A percentile compares a stretch with the other conserved stretches of the same genome.
phyloP scores from a whole-genome alignment of 2,113 vertebrate species.

The Entelurus aequoreus region DNA sequence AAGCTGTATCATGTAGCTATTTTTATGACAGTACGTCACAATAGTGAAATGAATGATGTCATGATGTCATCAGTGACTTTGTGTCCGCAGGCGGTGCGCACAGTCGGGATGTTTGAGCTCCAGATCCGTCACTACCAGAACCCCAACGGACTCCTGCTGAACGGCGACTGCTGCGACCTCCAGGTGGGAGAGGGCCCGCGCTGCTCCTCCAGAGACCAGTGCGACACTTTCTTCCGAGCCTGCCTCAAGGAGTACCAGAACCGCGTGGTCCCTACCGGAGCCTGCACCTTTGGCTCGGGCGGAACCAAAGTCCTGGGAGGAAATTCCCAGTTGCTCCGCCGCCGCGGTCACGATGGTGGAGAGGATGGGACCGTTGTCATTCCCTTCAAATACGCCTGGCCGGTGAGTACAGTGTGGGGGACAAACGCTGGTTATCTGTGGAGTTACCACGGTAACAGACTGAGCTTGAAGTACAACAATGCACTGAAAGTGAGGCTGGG shows the following conservation, averaged over 20 bases:
- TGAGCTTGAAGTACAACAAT: slow-evolving; percentile 53
- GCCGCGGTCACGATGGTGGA: slow-evolving; percentile 45
- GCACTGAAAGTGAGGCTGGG: slow-evolving; percentile 43
- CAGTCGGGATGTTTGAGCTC: slow-evolving; percentile 74
- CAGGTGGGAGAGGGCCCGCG: slow-evolving; percentile 49
- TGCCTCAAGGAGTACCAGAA: slow-evolving; percentile 81
- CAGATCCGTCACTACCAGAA: slow-evolving; percentile 74
- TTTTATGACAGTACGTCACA: no score
- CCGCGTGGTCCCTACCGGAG: slow-evolving; percentile 60
- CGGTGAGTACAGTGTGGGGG: slow-evolving; percentile 65
- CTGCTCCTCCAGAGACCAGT: slow-evolving; percentile 65
- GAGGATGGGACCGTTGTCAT: slow-evolving; percentile 61
- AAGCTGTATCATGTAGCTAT: no score
- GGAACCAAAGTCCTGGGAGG: slow-evolving; percentile 70
- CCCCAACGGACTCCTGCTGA: slow-evolving; percentile 64
- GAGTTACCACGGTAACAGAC: slow-evolving; percentile 56
- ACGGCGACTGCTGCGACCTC: slow-evolving; percentile 73
- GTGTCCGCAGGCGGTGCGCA: slow-evolving; percentile 52
- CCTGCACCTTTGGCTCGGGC: slow-evolving; percentile 72
- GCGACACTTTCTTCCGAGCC: slow-evolving; percentile 74
- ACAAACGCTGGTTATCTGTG: slow-evolving; percentile 39
- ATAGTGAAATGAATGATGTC: no score
- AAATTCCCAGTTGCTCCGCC: slow-evolving; percentile 63
- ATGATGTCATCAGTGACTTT: background rate
- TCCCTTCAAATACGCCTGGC: slow-evolving; percentile 78